Evolutionary conservation across 2,888 invertebrate species (phyloP).

Genomic region (Xylocampa areola): DNA sequence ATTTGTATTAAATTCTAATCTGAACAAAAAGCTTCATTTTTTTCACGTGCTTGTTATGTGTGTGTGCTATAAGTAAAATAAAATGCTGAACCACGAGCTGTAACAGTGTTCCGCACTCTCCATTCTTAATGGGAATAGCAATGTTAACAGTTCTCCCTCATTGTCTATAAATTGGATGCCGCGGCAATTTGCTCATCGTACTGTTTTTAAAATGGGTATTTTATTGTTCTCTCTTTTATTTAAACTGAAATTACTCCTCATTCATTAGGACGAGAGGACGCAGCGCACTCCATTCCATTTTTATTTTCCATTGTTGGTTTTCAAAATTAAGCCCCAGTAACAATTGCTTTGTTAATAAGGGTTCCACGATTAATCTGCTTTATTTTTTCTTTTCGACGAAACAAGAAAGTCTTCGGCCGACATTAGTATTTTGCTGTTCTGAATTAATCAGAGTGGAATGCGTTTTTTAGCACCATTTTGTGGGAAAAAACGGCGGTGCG

Average conservation of each 20-base stretch:
- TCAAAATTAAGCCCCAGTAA: conserved; percentile 86
- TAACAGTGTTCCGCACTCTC: conserved; percentile 59
- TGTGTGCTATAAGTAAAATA: conserved; percentile 50
- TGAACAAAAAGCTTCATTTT: conserved; percentile 2
- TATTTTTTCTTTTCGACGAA: conserved; percentile 72
- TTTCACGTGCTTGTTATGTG: conserved; percentile 3
- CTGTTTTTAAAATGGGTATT: conserved; percentile 84
- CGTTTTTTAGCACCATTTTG: conserved; percentile 48
- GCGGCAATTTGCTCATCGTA: conserved; percentile 82
- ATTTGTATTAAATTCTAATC: not conserved
- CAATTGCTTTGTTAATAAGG: conserved; percentile 88
- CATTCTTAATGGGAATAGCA: conserved; percentile 72
- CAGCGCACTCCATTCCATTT: conserved; percentile 82
- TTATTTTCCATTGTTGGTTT: conserved; percentile 88
- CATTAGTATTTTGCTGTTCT: conserved; percentile 61
- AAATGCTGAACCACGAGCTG: conserved; percentile 47
- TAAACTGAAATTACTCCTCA: conserved; percentile 87
- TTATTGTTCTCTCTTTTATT: conserved; percentile 87
- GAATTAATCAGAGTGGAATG: conserved; percentile 65
- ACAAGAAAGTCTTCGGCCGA: conserved; percentile 66
- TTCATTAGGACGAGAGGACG: conserved; percentile 84
- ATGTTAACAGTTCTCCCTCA: conserved; percentile 79
- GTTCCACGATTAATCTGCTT: conserved; percentile 79
- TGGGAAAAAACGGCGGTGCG: conserved; percentile 34
- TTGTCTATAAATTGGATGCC: conserved; percentile 82